These are phyloP conservation scores for Chelonus formosanus DNA, from an alignment of 2,888 invertebrate species.

Conservation along the genomic window DNA sequence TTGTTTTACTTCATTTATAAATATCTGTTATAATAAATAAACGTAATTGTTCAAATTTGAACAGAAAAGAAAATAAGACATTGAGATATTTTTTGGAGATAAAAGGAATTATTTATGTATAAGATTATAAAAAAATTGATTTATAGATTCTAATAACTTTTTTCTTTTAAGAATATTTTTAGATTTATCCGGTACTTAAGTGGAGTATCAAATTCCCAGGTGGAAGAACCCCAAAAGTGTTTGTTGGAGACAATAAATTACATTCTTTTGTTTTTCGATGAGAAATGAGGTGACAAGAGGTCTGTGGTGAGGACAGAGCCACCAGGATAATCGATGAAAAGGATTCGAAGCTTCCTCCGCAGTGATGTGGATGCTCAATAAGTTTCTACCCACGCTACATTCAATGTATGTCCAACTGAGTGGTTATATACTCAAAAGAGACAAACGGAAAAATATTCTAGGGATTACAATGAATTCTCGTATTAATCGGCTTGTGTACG, in stretches of 20 bases:
- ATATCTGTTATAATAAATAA: no score
- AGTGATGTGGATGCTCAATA: constrained; percentile 35
- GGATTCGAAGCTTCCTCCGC: constrained; percentile 24
- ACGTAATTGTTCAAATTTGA: no score
- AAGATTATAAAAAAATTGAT: constrained; percentile 36
- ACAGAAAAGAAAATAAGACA: background rate
- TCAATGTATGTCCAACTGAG: constrained; percentile 5
- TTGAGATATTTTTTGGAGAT: background rate
- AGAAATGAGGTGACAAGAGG: constrained; percentile 34
- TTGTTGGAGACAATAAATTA: constrained; percentile 27
- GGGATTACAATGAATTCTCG: constrained; percentile 17
- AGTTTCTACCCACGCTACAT: constrained; percentile 38
- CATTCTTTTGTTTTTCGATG: constrained; percentile 29
- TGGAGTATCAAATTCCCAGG: constrained; percentile 8
- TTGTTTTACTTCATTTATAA: no score
- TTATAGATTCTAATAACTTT: constrained; percentile 10
- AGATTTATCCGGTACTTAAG: constrained; percentile 17
- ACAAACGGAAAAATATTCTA: constrained; percentile 9
- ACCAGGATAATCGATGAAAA: constrained; percentile 33
- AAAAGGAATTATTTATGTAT: constrained; percentile 5
- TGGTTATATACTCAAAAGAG: background rate
- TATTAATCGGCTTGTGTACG: constrained; percentile 27
- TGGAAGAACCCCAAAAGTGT: constrained; percentile 16
- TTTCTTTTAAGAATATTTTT: constrained; percentile 2
- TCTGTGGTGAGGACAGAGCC: constrained; percentile 30